Evolutionary conservation across 2,888 invertebrate genomes (phyloP).

Genomic region (Eupsilia transversa): DNA sequence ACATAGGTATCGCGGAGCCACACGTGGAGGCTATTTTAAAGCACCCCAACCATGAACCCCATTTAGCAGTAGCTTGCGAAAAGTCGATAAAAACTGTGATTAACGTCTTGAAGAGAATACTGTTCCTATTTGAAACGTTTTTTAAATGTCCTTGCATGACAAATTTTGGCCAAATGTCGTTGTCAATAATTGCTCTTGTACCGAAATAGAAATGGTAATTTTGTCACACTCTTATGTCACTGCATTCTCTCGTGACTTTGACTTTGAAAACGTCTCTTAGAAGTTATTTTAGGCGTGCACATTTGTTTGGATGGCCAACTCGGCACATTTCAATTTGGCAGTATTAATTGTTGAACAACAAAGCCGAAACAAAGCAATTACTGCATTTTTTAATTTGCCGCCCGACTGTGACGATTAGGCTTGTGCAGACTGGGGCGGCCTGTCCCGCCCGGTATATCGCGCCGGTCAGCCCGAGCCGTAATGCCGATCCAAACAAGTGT

Average conservation of each 20-base stretch:
- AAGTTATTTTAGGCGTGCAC: background rate
- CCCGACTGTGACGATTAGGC: background rate
- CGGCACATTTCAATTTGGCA: background rate
- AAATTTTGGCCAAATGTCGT: background rate
- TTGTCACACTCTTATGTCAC: background rate
- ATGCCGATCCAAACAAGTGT: too few species aligned
- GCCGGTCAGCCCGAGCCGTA: too few species aligned
- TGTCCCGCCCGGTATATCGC: too few species aligned
- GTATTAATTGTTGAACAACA: conserved; percentile 6
- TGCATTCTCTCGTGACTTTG: background rate
- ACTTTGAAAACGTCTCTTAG: background rate
- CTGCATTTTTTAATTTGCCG: background rate
- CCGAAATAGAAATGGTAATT: conserved; percentile 11
- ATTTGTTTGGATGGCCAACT: background rate
- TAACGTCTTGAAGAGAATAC: background rate
- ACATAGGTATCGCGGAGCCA: too few species aligned
- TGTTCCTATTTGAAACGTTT: background rate
- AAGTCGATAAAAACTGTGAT: conserved; percentile 3
- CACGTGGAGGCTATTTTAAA: background rate
- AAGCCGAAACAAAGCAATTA: background rate
- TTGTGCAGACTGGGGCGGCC: too few species aligned
- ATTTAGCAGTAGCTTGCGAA: background rate
- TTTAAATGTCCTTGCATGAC: background rate
- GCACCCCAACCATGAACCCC: background rate
- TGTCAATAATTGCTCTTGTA: background rate